phyloP scores from a whole-genome alignment of 2,113 vertebrate genomes.

The Lucifuga dentata region DNA sequence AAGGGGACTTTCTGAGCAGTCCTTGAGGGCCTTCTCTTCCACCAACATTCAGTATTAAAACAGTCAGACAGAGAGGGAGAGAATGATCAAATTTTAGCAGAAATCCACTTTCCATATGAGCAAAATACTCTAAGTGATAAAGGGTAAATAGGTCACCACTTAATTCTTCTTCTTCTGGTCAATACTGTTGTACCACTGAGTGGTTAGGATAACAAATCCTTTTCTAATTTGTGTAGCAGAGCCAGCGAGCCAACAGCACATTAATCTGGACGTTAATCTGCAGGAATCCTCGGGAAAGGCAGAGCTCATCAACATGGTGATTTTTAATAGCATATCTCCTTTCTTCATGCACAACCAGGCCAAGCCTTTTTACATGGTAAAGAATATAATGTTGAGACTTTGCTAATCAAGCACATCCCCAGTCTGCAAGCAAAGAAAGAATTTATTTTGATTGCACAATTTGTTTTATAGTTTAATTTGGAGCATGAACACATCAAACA shows the following conservation, averaged over 20 bases:
- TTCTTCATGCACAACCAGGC: constrained; percentile 6
- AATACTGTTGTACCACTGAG: constrained; percentile 13
- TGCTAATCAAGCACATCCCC: constrained; percentile 24
- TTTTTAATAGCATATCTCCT: constrained; percentile 42
- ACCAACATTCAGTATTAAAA: neutral
- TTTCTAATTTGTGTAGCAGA: constrained; percentile 37
- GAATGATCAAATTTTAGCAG: neutral
- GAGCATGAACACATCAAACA: neutral
- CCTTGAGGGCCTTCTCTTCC: constrained; percentile 27
- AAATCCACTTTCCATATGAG: neutral
- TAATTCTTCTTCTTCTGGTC: constrained; percentile 13
- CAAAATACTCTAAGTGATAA: too few relatives aligned
- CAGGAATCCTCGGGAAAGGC: constrained; percentile 20
- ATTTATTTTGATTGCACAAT: constrained; percentile 13
- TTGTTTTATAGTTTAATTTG: neutral
- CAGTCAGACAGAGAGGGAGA: neutral
- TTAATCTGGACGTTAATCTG: constrained; percentile 61
- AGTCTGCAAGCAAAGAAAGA: constrained; percentile 10
- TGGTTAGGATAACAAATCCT: constrained; percentile 33
- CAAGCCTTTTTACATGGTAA: neutral
- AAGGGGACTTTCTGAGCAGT: constrained; percentile 1
- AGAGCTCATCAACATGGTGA: constrained; percentile 31
- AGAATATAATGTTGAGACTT: constrained; percentile 3
- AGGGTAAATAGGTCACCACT: neutral
- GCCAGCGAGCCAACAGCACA: constrained; percentile 29